phyloP scores from a whole-genome alignment of 1,140 invertebrate genomes.

The Solenopsis fugax region DNA sequence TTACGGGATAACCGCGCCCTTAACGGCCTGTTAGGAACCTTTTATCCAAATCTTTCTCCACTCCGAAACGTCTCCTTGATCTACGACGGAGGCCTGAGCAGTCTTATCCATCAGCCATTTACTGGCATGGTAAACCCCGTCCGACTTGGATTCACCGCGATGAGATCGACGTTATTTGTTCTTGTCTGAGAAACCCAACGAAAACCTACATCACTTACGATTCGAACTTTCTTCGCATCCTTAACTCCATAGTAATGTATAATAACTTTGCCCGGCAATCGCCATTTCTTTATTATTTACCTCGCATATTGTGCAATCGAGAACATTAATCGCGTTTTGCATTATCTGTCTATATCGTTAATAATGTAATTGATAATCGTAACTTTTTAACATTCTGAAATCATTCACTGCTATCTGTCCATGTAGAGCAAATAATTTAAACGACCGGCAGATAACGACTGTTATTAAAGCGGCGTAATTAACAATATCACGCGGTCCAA shows the following conservation, averaged over 20 bases:
- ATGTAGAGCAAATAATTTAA: constrained; percentile 47
- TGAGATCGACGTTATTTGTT: constrained; percentile 74
- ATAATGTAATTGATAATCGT: constrained; percentile 34
- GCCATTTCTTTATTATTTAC: constrained; percentile 1
- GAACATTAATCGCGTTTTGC: constrained; percentile 3
- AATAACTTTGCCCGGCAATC: constrained; percentile 14
- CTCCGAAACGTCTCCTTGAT: constrained; percentile 72
- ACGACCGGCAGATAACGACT: constrained; percentile 47
- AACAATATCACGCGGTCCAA: constrained; percentile 42
- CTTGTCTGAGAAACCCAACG: constrained; percentile 52
- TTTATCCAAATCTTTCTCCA: constrained; percentile 71
- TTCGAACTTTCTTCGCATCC: constrained; percentile 36
- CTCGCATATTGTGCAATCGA: background rate
- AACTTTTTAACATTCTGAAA: constrained; percentile 49
- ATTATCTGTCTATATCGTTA: background rate
- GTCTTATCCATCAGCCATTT: constrained; percentile 78
- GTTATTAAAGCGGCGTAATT: constrained; percentile 62
- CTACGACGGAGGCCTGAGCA: constrained; percentile 69
- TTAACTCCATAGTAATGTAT: background rate
- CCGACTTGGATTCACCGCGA: constrained; percentile 65
- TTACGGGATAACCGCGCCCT: constrained; percentile 57
- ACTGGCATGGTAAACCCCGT: constrained; percentile 70
- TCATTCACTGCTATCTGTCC: background rate
- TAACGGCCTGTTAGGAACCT: constrained; percentile 64
- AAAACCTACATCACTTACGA: constrained; percentile 43